Percentiles rank a stretch among this genome's conserved stretches.
These are phyloP conservation scores for Acanthosepion esculentum DNA, from an alignment of 2,888 invertebrate genomes.

Conservation along the genomic window DNA sequence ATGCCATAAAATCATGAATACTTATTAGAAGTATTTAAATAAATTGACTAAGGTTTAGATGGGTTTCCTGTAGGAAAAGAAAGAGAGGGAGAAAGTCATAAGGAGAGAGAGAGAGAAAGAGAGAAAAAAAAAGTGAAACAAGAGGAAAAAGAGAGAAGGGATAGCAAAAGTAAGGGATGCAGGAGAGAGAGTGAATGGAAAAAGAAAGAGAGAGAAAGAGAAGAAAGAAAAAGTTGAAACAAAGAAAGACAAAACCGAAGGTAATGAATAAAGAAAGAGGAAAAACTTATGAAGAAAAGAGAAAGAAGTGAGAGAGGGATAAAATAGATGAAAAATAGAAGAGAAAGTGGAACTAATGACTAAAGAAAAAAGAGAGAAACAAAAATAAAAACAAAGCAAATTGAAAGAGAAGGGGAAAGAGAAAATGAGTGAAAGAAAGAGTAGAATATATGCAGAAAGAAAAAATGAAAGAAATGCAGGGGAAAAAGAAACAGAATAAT, in stretches of 20 bases:
- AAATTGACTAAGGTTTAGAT: too few species aligned
- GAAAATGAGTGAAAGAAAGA: not conserved
- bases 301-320: not conserved
- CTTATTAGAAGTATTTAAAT: not conserved
- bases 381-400: too few species aligned
- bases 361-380: not conserved
- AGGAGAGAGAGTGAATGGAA: not conserved
- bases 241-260: not conserved
- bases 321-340: not conserved
- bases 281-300: not conserved
- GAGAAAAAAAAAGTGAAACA: not conserved
- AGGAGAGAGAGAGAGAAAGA: slow-evolving; percentile 20
- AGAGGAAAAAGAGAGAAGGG: not conserved
- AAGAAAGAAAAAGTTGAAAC: too few species aligned
- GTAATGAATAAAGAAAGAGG: too few species aligned
- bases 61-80: not conserved
- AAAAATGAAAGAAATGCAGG: not conserved
- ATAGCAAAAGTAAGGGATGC: not conserved
- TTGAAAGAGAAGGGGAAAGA: not conserved
- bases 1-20: not conserved
- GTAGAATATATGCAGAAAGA: not conserved
- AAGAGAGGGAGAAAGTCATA: not conserved
- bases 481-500: not conserved
- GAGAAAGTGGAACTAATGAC: not conserved
- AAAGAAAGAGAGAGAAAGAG: not conserved